phyloP scores from a whole-genome alignment of 1,140 invertebrate species.

The Archivesica marissinica region DNA sequence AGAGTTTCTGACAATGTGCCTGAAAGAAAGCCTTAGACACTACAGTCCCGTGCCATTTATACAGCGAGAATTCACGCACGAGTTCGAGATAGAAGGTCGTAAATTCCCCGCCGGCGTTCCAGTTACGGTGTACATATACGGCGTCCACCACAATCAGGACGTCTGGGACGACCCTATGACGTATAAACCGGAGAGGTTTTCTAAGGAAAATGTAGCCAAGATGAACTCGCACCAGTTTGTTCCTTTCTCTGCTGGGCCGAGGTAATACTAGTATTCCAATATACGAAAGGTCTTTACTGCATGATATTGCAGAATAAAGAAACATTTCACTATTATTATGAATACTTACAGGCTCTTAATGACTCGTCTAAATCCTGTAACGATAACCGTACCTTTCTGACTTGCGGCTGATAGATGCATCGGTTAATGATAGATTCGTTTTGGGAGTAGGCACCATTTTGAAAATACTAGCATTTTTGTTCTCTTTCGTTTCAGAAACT shows the following conservation, averaged over 20 bases:
- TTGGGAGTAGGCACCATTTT: no score
- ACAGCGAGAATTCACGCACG: slow-evolving; percentile 88
- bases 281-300: no score
- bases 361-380: neutral
- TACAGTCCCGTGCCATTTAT: slow-evolving; percentile 87
- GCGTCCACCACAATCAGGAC: slow-evolving; percentile 76
- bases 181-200: slow-evolving; percentile 73
- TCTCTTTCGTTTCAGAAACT: slow-evolving; percentile 71
- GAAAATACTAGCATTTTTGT: neutral
- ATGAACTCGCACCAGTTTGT: slow-evolving; percentile 75
- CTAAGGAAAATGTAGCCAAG: slow-evolving; percentile 73
- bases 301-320: no score
- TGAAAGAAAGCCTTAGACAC: slow-evolving; percentile 83
- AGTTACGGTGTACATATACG: slow-evolving; percentile 69
- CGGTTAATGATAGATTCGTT: no score
- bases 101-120: slow-evolving; percentile 67
- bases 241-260: slow-evolving; percentile 79
- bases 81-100: slow-evolving; percentile 75
- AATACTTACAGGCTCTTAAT: neutral
- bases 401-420: no score
- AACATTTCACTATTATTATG: no score
- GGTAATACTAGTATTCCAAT: no score
- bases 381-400: no score
- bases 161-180: slow-evolving; percentile 73
- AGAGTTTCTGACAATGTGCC: slow-evolving; percentile 81